phyloP scores from a whole-genome alignment of 2,797 vertebrate genomes.

The Siniperca obscura region DNA sequence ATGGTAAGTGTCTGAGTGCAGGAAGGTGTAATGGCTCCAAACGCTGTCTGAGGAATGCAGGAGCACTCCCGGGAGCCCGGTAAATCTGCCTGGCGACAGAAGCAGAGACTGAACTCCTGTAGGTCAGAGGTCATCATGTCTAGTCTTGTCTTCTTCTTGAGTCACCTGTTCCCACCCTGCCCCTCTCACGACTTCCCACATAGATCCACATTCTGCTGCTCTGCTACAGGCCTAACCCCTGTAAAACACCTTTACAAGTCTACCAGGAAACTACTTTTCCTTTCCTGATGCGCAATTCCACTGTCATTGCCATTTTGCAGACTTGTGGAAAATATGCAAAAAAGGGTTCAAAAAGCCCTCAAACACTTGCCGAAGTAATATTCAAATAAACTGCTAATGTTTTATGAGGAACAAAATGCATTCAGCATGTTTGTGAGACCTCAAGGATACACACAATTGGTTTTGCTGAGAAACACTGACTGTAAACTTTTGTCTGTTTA shows the following conservation, averaged over 20 bases:
- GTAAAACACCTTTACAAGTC: no score
- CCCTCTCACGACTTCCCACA: no score
- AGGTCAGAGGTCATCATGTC: no score
- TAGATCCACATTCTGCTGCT: no score
- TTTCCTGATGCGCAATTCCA: background rate
- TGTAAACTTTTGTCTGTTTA: background rate
- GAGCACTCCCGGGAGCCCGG: no score
- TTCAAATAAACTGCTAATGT: background rate
- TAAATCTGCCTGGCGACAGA: no score
- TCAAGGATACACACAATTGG: background rate
- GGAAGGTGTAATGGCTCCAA: background rate
- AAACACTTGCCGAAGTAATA: background rate
- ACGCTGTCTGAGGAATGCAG: background rate
- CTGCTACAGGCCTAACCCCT: no score
- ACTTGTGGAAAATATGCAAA: background rate
- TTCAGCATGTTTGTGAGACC: background rate
- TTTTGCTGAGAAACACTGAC: constrained; percentile 5
- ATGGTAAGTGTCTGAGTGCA: background rate
- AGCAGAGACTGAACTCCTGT: no score
- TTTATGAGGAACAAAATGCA: background rate
- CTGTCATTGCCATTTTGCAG: background rate
- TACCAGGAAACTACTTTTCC: no score
- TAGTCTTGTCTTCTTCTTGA: no score
- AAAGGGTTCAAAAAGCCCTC: background rate
- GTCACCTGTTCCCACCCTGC: no score